Evolutionary conservation across 2,113 vertebrate genomes (phyloP).

Genomic region (Blennius ocellaris): DNA sequence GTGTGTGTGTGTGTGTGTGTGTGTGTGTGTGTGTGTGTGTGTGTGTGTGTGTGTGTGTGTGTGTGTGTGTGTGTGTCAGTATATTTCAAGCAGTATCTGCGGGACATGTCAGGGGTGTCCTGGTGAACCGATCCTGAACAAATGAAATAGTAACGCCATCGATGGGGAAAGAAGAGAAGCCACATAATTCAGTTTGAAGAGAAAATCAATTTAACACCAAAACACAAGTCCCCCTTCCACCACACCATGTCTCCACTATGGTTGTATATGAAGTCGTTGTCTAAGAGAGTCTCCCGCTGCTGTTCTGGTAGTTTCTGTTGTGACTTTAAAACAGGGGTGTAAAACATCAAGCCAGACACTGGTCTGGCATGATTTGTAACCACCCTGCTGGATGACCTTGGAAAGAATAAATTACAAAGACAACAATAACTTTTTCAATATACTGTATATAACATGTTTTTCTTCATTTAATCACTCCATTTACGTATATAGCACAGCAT

Average conservation of each 20-base stretch:
- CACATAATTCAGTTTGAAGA: constrained; percentile 65
- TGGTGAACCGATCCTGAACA: constrained; percentile 64
- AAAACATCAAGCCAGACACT: no score
- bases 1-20: neutral
- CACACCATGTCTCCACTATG: constrained; percentile 14
- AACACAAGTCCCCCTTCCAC: constrained; percentile 45
- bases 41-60: constrained; percentile 1
- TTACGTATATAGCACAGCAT: no score
- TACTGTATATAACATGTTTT: no score
- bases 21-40: neutral
- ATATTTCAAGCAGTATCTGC: constrained; percentile 30
- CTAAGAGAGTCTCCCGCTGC: constrained; percentile 15
- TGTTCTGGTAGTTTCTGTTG: constrained; percentile 7
- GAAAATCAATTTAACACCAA: constrained; percentile 71
- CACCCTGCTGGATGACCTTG: no score
- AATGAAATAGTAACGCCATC: constrained; percentile 68
- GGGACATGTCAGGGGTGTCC: constrained; percentile 39
- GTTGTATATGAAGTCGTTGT: constrained; percentile 39
- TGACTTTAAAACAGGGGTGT: neutral
- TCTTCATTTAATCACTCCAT: no score
- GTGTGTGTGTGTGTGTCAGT: neutral
- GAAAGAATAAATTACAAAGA: no score
- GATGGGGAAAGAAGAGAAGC: constrained; percentile 55
- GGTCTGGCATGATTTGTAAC: no score
- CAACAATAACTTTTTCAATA: no score